Evolutionary conservation across 2,113 vertebrate species (phyloP).

Genomic region (Marmota monax): DNA sequence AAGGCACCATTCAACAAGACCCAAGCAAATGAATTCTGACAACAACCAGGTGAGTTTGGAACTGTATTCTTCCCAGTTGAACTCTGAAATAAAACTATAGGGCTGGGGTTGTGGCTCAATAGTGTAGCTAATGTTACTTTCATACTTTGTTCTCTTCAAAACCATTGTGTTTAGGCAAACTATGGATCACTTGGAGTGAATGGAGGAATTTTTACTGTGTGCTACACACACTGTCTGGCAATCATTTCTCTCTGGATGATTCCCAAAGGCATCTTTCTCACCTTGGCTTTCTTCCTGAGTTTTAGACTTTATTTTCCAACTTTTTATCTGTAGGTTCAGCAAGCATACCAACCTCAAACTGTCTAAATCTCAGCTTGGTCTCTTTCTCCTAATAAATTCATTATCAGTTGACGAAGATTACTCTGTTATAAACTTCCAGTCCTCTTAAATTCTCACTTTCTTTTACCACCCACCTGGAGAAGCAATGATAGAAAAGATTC

Average conservation of each 20-base stretch:
- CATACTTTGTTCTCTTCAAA: not conserved
- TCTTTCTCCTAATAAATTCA: not conserved
- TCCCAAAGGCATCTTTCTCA: not conserved
- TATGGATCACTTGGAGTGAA: not conserved
- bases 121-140: not conserved
- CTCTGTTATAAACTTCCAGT: not conserved
- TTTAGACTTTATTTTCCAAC: not conserved
- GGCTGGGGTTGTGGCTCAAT: too few relatives aligned
- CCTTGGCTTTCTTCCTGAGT: not conserved
- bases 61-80: not conserved
- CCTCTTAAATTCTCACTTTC: not conserved
- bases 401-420: not conserved
- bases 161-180: not conserved
- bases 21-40: too few relatives aligned
- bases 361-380: not conserved
- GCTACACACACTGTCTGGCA: not conserved
- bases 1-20: not conserved
- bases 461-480: not conserved
- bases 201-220: not conserved
- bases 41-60: too few relatives aligned
- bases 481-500: not conserved
- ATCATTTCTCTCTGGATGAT: not conserved
- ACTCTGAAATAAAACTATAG: not conserved
- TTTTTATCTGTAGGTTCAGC: not conserved
- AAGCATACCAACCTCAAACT: not conserved